Evolutionary conservation across 2,113 vertebrate species (phyloP), one percentile per base, ranked within the genome.

Genomic region (Leuciscus idus): DNA sequence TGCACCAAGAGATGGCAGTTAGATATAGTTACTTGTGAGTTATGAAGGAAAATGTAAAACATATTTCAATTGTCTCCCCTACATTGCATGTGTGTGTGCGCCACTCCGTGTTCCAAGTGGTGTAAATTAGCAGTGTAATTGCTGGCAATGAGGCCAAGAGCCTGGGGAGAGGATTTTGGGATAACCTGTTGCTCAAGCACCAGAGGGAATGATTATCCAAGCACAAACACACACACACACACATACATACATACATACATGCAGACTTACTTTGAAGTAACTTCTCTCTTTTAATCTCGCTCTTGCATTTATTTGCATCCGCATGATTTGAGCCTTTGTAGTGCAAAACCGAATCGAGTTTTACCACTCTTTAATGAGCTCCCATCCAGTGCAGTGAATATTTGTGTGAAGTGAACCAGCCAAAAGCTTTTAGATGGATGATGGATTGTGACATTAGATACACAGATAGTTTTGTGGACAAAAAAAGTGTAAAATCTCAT

Each of bases 271-370:
- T 93, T 94, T 93, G 91, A 94, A 93, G 92, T 86, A 55, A 73
- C 75, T 43, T 46, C 64, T 68, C 52, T 80, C 39, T 89, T 82
- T 88, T 62, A 84, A 50, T 87, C 86, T 85, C 46, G 85, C 62
- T 83, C 81, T 85, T 57, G 75, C 90, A 83, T 88, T 91, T 84
- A 92, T 93, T 95, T 91, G 87, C 91, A 92, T 94, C 70, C 55
- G 81, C 50, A 76, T 88, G 87, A 72, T 90, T 89, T 81, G 48
- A 91, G 90, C 85, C 91, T 93, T 94, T 93, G 93, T 93, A 93
- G 92, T 94, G 92, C 88, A 94, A 94, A 94, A 90, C 30, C 10
- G 26, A 90, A 61, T 57, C 81, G 86, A 39, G 28, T 83, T 90
- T 88, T 85, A 84, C 89, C 91, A 91, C 85, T 43, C 82, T 23